phyloP scores from a whole-genome alignment of 2,888 invertebrate species.

The Eupeodes luniger region DNA sequence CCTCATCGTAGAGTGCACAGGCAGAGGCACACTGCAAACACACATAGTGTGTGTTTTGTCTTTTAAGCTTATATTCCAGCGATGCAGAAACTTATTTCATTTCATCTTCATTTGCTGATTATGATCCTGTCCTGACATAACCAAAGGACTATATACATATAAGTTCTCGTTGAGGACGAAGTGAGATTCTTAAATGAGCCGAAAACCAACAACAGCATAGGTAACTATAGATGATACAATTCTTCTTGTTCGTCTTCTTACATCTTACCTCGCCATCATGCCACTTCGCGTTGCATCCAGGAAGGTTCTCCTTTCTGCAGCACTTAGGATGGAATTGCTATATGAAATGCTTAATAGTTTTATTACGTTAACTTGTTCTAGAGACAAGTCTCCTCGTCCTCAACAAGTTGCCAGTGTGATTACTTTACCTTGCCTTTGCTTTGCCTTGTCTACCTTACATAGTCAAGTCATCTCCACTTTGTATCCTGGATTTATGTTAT shows the following conservation, averaged over 20 bases:
- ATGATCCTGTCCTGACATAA: conserved; percentile 60
- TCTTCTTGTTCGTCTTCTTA: not conserved
- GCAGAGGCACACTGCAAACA: too few relatives aligned
- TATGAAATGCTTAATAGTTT: conserved; percentile 71
- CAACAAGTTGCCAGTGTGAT: conserved; percentile 64
- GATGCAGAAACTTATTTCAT: conserved; percentile 72
- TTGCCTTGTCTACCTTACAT: not conserved
- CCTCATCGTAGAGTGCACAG: not conserved
- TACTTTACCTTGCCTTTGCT: not conserved
- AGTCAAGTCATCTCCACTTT: conserved; percentile 21
- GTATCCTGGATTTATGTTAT: conserved; percentile 49
- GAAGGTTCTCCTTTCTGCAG: conserved; percentile 18
- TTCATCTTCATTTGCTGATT: conserved; percentile 75
- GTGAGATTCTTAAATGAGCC: conserved; percentile 34
- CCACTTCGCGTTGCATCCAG: not conserved
- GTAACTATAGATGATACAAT: too few relatives aligned
- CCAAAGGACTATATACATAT: conserved; percentile 14
- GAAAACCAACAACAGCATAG: conserved; percentile 19
- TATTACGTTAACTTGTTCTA: conserved; percentile 71
- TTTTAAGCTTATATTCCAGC: conserved; percentile 4
- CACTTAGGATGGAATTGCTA: conserved; percentile 40
- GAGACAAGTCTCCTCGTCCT: conserved; percentile 59
- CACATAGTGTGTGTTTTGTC: not conserved
- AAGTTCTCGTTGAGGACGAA: not conserved
- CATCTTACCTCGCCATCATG: conserved; percentile 8